Evolutionary conservation across 2,888 invertebrate species (phyloP).

Genomic region (Erebia epiphron): DNA sequence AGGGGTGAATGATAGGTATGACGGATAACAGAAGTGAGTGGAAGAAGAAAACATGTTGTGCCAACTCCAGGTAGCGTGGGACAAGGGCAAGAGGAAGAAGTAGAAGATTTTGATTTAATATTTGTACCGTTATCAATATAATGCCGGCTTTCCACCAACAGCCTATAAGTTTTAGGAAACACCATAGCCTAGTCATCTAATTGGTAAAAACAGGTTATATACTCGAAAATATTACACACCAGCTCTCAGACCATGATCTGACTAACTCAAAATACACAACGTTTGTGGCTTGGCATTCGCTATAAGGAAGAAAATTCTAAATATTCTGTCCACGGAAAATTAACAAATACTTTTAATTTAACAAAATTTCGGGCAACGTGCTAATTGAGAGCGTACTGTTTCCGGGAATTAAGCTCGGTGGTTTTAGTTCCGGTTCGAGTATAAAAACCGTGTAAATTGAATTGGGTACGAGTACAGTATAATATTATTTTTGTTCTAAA

Average conservation of each 20-base stretch:
- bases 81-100: too few species aligned
- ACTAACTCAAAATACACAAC: conserved; percentile 1
- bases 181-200: too few species aligned
- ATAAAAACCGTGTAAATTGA: conserved; percentile 1
- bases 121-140: too few species aligned
- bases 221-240: too few species aligned
- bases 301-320: conserved; percentile 6
- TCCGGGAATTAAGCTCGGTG: neutral
- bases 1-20: too few species aligned
- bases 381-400: conserved; percentile 10
- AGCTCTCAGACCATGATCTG: neutral
- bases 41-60: too few species aligned
- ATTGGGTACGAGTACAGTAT: conserved; percentile 1
- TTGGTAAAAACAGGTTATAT: too few species aligned
- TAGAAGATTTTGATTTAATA: too few species aligned
- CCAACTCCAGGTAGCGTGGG: too few species aligned
- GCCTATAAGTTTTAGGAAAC: too few species aligned
- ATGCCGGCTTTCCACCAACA: too few species aligned
- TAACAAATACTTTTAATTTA: conserved; percentile 16
- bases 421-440: neutral
- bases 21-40: too few species aligned
- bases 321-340: conserved; percentile 9
- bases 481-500: neutral
- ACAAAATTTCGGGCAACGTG: conserved; percentile 2
- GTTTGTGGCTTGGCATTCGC: conserved; percentile 1